Evolutionary conservation across 2,113 vertebrate species (phyloP).

Genomic region (Phylloscopus trochilus): DNA sequence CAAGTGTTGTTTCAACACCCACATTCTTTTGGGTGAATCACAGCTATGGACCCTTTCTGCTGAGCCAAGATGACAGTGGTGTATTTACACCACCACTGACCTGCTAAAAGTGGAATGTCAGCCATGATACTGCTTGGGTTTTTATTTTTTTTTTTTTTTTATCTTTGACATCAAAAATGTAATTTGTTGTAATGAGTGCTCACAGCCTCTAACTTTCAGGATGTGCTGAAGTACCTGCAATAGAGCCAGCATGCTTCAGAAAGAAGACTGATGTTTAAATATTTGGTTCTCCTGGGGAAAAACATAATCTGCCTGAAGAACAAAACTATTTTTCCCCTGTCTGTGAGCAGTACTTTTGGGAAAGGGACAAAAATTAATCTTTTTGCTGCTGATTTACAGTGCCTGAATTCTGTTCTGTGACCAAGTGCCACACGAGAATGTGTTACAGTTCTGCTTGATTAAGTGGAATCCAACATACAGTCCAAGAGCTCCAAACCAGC

Average conservation of each 20-base stretch:
- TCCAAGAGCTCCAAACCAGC: neutral
- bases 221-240: accelerated
- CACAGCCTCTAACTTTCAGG: neutral
- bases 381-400: neutral
- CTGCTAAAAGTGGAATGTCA: neutral
- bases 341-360: neutral
- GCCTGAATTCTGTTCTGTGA: neutral
- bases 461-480: neutral
- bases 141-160: neutral
- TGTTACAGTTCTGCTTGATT: neutral
- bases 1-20: neutral
- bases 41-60: neutral
- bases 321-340: neutral
- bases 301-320: neutral
- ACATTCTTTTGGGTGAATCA: constrained; percentile 22
- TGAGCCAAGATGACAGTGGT: neutral
- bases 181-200: neutral
- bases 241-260: neutral
- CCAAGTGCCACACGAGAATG: neutral
- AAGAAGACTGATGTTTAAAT: neutral
- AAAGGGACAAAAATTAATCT: neutral
- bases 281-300: neutral
- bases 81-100: neutral
- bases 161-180: neutral
- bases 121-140: neutral